Percentiles rank a stretch among this genome's conserved stretches.
Conservation (phyloP, 2,797 vertebrate species). For the Rallus crepitans region DNA sequence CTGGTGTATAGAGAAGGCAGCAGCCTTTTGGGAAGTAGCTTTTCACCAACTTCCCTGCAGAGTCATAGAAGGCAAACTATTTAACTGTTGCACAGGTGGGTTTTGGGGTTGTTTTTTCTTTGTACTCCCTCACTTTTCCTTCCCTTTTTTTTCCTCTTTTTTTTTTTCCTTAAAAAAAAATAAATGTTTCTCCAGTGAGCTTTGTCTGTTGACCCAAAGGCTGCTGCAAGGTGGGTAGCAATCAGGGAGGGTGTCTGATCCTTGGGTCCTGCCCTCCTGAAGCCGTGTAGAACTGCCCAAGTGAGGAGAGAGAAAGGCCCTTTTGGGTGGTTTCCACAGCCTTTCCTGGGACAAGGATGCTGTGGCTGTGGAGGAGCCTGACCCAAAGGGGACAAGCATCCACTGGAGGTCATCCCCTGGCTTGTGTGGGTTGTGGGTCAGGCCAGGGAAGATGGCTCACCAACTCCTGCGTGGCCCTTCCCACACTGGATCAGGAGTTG, state of each 20-base stretch:
- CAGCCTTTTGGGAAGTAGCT: conserved; percentile 9
- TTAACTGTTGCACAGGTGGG: conserved; percentile 10
- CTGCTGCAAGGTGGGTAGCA: not conserved
- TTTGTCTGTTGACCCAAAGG: not conserved
- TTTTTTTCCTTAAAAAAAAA: not conserved
- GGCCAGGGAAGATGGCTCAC: not conserved
- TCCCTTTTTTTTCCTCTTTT: not conserved
- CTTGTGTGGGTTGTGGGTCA: not conserved
- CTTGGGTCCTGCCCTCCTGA: not conserved
- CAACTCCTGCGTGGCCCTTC: not conserved
- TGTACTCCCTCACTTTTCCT: not conserved
- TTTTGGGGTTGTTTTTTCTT: not conserved
- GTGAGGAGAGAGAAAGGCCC: not conserved
- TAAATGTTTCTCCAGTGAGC: not conserved
- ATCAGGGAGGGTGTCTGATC: not conserved
- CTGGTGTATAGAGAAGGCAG: conserved; percentile 15
- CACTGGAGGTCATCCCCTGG: not conserved
- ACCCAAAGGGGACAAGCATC: not conserved
- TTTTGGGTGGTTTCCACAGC: not conserved
- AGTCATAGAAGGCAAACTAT: not conserved
- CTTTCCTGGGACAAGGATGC: not conserved
- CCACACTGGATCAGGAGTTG: not conserved
- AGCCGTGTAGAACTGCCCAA: not conserved
- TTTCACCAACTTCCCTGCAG: not conserved
- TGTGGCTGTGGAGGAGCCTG: not conserved